Conservation (phyloP, 2,113 vertebrate species). For the Gadus chalcogrammus region DNA sequence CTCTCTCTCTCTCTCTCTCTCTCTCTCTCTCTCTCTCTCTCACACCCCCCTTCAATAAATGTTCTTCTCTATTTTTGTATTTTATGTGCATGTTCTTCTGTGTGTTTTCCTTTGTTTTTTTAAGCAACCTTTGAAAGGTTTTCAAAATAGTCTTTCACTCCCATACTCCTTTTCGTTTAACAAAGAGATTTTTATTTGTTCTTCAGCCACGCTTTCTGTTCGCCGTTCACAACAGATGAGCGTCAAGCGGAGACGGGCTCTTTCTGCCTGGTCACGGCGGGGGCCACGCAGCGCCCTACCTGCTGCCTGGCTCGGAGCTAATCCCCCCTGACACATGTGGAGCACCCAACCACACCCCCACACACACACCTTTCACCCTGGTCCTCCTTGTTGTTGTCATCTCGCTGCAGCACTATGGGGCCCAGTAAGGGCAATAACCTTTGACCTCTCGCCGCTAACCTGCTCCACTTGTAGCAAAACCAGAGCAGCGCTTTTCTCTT, state of each 20-base stretch:
- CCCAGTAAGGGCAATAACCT: constrained; percentile 57
- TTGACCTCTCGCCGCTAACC: constrained; percentile 49
- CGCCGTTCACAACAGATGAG: constrained; percentile 53
- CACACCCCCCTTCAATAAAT: no score
- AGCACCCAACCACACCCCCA: constrained; percentile 47
- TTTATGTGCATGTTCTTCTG: no score
- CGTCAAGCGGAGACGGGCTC: constrained; percentile 34
- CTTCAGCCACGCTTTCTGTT: constrained; percentile 53
- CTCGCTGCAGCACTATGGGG: constrained; percentile 41
- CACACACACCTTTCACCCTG: constrained; percentile 32
- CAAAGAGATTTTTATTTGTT: constrained; percentile 43
- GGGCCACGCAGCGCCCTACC: constrained; percentile 53
- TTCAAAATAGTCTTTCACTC: no score
- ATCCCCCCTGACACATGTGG: constrained; percentile 66
- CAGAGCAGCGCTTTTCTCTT: constrained; percentile 33
- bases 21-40: constrained; percentile 13
- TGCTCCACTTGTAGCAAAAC: constrained; percentile 46
- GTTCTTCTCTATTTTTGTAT: no score
- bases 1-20: no score
- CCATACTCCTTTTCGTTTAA: constrained; percentile 48
- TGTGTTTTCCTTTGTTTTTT: no score
- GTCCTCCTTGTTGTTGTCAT: constrained; percentile 57
- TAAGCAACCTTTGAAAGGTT: no score
- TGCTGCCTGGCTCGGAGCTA: constrained; percentile 49
- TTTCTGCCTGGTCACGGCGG: constrained; percentile 64